These are phyloP conservation scores for Drosophila grimshawi DNA, from an alignment of 1,140 invertebrate species.

Conservation along the genomic window DNA sequence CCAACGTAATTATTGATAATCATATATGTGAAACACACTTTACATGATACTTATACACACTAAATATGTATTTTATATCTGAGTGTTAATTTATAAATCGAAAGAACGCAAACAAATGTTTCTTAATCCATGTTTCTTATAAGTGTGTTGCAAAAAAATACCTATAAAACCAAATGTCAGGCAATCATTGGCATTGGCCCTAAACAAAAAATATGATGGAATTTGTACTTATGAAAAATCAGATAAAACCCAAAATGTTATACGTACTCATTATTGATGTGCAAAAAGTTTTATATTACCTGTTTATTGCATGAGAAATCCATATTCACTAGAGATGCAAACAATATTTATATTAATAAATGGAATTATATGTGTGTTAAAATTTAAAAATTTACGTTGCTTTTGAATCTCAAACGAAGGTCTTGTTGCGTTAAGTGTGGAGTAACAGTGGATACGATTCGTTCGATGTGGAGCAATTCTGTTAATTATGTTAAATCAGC, in stretches of 20 bases:
- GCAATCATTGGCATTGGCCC: slow-evolving; percentile 20
- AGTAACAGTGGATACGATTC: slow-evolving; percentile 4
- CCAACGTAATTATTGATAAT: slow-evolving; percentile 44
- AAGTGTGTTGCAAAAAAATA: slow-evolving; percentile 40
- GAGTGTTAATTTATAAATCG: slow-evolving; percentile 51
- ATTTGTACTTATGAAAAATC: slow-evolving; percentile 59
- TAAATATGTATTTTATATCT: slow-evolving; percentile 59
- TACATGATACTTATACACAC: slow-evolving; percentile 17
- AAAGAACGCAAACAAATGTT: slow-evolving; percentile 14
- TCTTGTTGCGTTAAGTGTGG: slow-evolving; percentile 3
- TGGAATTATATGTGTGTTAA: slow-evolving; percentile 48
- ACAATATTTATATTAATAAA: slow-evolving; percentile 57
- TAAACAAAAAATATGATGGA: slow-evolving; percentile 29
- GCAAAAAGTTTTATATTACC: slow-evolving; percentile 58
- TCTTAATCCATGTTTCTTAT: slow-evolving; percentile 45
- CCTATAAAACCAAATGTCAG: slow-evolving; percentile 9
- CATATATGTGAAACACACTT: slow-evolving; percentile 25
- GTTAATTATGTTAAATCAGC: slow-evolving; percentile 3
- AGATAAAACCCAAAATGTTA: slow-evolving; percentile 41
- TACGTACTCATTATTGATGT: slow-evolving; percentile 55
- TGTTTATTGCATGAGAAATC: slow-evolving; percentile 54
- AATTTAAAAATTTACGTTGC: background rate
- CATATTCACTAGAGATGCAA: slow-evolving; percentile 52
- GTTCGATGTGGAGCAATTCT: slow-evolving; percentile 22
- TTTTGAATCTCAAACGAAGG: background rate